Evolutionary conservation across 2,888 invertebrate species (phyloP).

Genomic region (Yponomeuta plumbellus): DNA sequence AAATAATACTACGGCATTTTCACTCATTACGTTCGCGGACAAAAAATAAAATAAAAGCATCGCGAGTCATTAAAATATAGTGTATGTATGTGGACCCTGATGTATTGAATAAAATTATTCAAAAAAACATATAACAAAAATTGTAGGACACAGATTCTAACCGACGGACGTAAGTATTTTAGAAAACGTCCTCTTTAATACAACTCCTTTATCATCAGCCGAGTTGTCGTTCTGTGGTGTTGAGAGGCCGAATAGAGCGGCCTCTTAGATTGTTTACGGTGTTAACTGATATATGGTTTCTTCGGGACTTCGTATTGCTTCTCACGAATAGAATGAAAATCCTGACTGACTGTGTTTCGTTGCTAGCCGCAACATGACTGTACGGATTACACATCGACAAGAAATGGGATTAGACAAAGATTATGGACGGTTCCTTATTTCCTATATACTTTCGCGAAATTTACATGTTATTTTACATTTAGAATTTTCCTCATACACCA

Average conservation of each 20-base stretch:
- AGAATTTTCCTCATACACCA: too few relatives aligned
- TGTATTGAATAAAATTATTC: too few relatives aligned
- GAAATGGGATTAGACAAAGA: background rate
- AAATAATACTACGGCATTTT: too few relatives aligned
- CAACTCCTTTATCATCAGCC: background rate
- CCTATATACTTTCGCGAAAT: too few relatives aligned
- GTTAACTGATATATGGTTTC: conserved; percentile 7
- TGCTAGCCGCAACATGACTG: background rate
- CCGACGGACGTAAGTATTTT: background rate
- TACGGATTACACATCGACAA: background rate
- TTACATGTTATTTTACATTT: too few relatives aligned
- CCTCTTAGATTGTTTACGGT: conserved; percentile 6
- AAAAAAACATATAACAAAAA: too few relatives aligned
- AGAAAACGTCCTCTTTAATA: background rate
- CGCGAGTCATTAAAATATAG: too few relatives aligned
- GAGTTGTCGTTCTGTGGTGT: background rate
- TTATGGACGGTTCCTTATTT: background rate
- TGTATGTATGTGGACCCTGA: too few relatives aligned
- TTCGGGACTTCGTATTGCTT: conserved; percentile 5
- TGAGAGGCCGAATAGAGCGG: background rate
- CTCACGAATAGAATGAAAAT: background rate
- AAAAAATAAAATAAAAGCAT: too few relatives aligned
- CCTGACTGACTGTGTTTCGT: background rate
- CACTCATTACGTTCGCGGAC: too few relatives aligned
- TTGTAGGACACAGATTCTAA: background rate